Percentiles rank a stretch among this genome's conserved stretches.
Conservation (phyloP, 1,140 invertebrate genomes). For the Tetramorium parvispinum region DNA sequence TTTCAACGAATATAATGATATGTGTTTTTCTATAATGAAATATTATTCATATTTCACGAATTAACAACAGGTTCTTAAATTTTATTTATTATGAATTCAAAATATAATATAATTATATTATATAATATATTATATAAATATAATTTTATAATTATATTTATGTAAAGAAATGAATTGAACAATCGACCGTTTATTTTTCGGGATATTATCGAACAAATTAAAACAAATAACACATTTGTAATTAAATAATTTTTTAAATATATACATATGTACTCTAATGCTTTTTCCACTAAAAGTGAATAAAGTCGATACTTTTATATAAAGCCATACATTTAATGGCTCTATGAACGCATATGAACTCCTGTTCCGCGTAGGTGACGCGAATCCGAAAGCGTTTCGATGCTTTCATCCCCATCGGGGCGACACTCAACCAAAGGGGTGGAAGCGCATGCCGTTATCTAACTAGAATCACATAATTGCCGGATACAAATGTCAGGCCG, state of each 20-base stretch:
- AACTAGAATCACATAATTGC: slow-evolving; percentile 74
- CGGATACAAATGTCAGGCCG: slow-evolving; percentile 80
- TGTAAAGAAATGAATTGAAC: background rate
- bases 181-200: background rate
- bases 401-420: slow-evolving; percentile 75
- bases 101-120: background rate
- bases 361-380: slow-evolving; percentile 80
- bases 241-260: background rate
- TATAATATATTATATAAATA: too few relatives aligned
- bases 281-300: background rate
- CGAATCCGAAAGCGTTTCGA: slow-evolving; percentile 80
- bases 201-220: background rate
- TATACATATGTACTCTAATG: background rate
- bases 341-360: slow-evolving; percentile 69
- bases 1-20: background rate
- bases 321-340: slow-evolving; percentile 7
- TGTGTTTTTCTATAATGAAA: background rate
- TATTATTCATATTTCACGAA: background rate
- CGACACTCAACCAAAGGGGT: slow-evolving; percentile 6
- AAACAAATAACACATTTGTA: background rate
- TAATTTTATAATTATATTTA: slow-evolving; percentile 11
- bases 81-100: background rate
- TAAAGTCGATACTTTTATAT: background rate
- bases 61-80: background rate
- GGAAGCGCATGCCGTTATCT: slow-evolving; percentile 21